These are phyloP conservation scores for Drosophila phalerata DNA, from an alignment of 2,888 invertebrate species.

Conservation along the genomic window DNA sequence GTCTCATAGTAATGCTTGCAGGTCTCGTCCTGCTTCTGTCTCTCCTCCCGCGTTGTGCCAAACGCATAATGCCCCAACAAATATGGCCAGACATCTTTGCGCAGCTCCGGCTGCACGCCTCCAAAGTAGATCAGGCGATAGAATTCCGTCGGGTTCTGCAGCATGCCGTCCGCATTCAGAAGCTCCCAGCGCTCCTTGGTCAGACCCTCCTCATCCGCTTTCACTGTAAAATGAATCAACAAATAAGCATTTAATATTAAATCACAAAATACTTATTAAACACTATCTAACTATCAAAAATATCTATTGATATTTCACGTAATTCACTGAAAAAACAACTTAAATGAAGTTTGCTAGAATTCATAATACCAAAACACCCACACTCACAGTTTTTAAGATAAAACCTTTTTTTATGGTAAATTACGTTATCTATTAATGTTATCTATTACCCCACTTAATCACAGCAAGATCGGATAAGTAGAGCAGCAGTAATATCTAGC, in stretches of 20 bases:
- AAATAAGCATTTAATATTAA: background rate
- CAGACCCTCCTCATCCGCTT: slow-evolving; percentile 89
- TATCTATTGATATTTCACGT: too few relatives aligned
- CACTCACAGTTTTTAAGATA: too few relatives aligned
- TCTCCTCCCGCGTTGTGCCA: slow-evolving; percentile 89
- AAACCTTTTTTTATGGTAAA: too few relatives aligned
- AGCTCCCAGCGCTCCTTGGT: slow-evolving; percentile 91
- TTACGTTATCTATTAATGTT: too few relatives aligned
- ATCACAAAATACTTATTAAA: too few relatives aligned
- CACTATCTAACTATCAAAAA: too few relatives aligned
- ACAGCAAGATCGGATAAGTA: too few relatives aligned
- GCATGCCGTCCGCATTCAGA: slow-evolving; percentile 88
- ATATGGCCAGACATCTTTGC: slow-evolving; percentile 95
- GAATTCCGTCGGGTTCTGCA: slow-evolving; percentile 90
- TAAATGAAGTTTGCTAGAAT: too few relatives aligned
- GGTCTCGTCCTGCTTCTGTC: slow-evolving; percentile 88
- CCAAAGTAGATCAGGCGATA: slow-evolving; percentile 94
- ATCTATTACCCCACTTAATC: too few relatives aligned
- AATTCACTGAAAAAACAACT: too few relatives aligned
- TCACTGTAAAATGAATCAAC: slow-evolving; percentile 85
- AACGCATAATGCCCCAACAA: slow-evolving; percentile 93
- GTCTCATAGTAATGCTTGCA: slow-evolving; percentile 93
- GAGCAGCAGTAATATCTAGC: too few relatives aligned
- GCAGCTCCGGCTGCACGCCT: slow-evolving; percentile 92
- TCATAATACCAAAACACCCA: too few relatives aligned